Evolutionary conservation across 1,140 invertebrate species (phyloP).

Genomic region (Heliconius eleuchia): DNA sequence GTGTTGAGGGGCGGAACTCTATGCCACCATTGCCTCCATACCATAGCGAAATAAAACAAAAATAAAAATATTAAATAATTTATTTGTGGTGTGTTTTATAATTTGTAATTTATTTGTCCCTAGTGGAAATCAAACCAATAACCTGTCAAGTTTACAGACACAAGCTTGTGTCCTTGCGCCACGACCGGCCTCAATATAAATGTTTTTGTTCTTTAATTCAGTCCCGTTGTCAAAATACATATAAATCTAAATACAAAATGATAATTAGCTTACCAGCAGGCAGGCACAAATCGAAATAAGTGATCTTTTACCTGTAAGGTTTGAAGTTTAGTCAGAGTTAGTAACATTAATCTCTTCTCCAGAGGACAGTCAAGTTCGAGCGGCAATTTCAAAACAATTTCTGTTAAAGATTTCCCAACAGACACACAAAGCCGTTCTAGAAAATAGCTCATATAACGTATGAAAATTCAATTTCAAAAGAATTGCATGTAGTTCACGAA

Average conservation of each 20-base stretch:
- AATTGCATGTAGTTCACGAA: conserved; percentile 28
- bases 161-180: too few species aligned
- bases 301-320: conserved; percentile 29
- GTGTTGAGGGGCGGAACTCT: too few species aligned
- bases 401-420: conserved; percentile 61
- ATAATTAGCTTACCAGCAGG: background rate
- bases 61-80: too few species aligned
- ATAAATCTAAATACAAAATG: background rate
- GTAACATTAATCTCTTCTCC: conserved; percentile 42
- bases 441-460: conserved; percentile 45
- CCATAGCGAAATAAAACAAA: too few species aligned
- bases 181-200: background rate
- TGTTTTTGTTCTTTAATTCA: background rate
- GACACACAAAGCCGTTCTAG: conserved; percentile 42
- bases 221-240: background rate
- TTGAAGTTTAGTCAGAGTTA: conserved; percentile 15
- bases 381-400: conserved; percentile 65
- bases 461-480: conserved; percentile 39
- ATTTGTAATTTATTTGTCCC: too few species aligned
- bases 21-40: too few species aligned
- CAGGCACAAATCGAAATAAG: background rate
- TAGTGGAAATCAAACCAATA: too few species aligned
- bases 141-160: too few species aligned
- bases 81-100: too few species aligned
- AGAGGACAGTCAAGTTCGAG: conserved; percentile 54